Conservation (phyloP, 2,888 invertebrate genomes). For the Metalampra italica region DNA sequence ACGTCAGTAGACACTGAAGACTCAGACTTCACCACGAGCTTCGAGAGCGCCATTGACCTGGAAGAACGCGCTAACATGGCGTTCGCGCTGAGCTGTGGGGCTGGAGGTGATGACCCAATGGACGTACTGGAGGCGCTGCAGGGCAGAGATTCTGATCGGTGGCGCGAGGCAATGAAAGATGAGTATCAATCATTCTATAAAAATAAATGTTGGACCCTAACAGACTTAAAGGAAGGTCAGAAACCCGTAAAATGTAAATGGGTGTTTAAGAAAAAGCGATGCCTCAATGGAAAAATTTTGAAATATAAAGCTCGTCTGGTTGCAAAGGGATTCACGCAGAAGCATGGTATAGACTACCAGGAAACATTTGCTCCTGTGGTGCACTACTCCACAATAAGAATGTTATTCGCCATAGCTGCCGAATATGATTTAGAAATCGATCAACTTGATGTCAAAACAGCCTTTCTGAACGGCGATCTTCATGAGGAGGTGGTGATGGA, state of each 20-base stretch:
- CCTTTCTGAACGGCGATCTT: conserved; percentile 18
- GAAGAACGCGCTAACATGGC: too few species aligned
- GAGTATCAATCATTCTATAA: conserved; percentile 14
- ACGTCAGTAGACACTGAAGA: too few species aligned
- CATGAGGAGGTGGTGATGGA: conserved; percentile 14
- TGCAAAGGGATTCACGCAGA: conserved; percentile 13
- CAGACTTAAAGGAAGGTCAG: conserved; percentile 10
- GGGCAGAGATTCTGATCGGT: conserved; percentile 5
- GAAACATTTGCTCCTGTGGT: conserved; percentile 18
- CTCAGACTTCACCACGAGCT: too few species aligned
- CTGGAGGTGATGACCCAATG: too few species aligned
- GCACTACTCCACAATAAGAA: conserved; percentile 10
- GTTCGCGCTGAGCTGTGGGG: too few species aligned
- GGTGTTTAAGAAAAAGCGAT: conserved; percentile 10
- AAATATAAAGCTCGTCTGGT: conserved; percentile 14
- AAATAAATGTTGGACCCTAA: conserved; percentile 12
- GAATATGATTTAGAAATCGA: conserved; percentile 10
- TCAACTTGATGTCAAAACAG: conserved; percentile 18
- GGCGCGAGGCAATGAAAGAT: conserved; percentile 13
- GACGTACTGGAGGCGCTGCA: neutral
- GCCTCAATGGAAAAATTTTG: conserved; percentile 5
- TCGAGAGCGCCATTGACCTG: too few species aligned
- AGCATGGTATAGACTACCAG: conserved; percentile 11
- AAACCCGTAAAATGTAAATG: conserved; percentile 10
- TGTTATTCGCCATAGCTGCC: conserved; percentile 8